Conservation (phyloP, 2,113 vertebrate species). For the Psephotus haematonotus region DNA sequence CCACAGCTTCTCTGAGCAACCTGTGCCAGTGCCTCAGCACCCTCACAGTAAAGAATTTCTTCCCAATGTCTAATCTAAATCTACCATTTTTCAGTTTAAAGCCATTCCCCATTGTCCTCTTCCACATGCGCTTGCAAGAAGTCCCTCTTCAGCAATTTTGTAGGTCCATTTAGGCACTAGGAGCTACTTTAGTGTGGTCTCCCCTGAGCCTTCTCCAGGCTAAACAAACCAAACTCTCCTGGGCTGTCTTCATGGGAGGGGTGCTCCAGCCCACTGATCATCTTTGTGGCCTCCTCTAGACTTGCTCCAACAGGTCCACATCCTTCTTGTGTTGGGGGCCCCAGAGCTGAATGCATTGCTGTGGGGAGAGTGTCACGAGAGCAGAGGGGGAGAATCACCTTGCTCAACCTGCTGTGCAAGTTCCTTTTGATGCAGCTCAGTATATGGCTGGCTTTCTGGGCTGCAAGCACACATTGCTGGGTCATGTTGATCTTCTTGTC, state of each 20-base stretch:
- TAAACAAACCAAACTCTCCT: not conserved
- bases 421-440: not conserved
- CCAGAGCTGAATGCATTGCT: not conserved
- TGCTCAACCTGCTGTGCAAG: not conserved
- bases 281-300: not conserved
- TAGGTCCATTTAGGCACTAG: not conserved
- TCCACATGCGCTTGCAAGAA: not conserved
- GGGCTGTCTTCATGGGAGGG: not conserved
- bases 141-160: not conserved
- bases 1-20: not conserved
- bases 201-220: not conserved
- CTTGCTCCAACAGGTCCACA: not conserved
- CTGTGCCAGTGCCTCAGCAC: not conserved
- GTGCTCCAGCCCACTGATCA: not conserved
- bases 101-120: not conserved
- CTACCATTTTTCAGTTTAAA: not conserved
- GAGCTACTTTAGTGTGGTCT: not conserved
- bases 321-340: not conserved
- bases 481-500: not conserved
- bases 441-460: not conserved
- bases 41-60: not conserved
- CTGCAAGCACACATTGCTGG: not conserved
- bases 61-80: not conserved
- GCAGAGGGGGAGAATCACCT: not conserved
- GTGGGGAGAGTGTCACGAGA: not conserved